phyloP scores from a whole-genome alignment of 2,888 invertebrate species.

The Latheticus oryzae region DNA sequence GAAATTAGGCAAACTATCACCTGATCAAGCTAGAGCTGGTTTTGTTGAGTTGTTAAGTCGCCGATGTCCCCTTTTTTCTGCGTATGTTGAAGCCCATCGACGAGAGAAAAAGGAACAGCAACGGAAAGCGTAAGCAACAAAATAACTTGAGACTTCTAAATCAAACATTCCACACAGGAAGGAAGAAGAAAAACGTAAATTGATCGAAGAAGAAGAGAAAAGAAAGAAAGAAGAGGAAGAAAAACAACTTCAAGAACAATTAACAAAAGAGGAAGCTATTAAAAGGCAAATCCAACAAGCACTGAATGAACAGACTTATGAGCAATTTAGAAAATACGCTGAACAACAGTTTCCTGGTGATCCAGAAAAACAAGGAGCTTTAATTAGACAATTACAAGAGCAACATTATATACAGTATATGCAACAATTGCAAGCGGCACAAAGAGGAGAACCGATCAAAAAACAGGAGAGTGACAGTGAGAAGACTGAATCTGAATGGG shows the following conservation, averaged over 20 bases:
- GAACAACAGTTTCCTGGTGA: slow-evolving; percentile 91
- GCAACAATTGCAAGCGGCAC: slow-evolving; percentile 83
- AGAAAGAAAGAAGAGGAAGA: slow-evolving; percentile 74
- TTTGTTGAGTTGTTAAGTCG: slow-evolving; percentile 90
- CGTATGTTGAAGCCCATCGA: slow-evolving; percentile 91
- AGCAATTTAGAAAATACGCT: slow-evolving; percentile 89
- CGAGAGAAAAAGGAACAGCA: slow-evolving; percentile 87
- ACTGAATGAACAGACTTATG: slow-evolving; percentile 93
- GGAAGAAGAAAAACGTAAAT: slow-evolving; percentile 70
- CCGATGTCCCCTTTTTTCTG: slow-evolving; percentile 89
- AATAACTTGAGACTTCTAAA: background rate
- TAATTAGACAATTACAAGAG: slow-evolving; percentile 95
- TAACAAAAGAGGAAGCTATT: slow-evolving; percentile 73
- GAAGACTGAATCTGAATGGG: slow-evolving; percentile 44
- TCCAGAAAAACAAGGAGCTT: slow-evolving; percentile 90
- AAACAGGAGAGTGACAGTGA: slow-evolving; percentile 50
- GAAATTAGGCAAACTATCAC: slow-evolving; percentile 84
- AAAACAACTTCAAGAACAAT: slow-evolving; percentile 72
- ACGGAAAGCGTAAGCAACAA: slow-evolving; percentile 68
- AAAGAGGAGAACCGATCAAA: slow-evolving; percentile 52
- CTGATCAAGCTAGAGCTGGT: slow-evolving; percentile 90
- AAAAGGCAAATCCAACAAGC: slow-evolving; percentile 94
- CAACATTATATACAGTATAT: slow-evolving; percentile 99
- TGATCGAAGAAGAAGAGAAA: slow-evolving; percentile 71
- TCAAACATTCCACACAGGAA: slow-evolving; percentile 56